Percentiles rank a stretch among this genome's conserved stretches.
phyloP scores from a whole-genome alignment of 2,797 vertebrate genomes.

The Tenualosa thibaudeaui region DNA sequence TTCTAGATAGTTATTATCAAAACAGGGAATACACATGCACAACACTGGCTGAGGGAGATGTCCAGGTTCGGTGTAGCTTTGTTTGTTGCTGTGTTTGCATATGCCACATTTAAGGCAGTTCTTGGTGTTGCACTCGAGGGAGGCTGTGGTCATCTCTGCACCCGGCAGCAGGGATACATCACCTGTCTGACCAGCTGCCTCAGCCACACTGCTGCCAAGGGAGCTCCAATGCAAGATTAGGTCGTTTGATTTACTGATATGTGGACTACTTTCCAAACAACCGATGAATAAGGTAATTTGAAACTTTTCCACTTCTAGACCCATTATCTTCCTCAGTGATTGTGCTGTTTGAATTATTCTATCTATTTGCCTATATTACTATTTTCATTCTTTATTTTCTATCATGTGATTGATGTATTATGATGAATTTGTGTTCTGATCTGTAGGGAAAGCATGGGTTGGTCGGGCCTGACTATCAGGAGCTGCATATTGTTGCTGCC shows the following conservation, averaged over 20 bases:
- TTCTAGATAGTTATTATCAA: not conserved
- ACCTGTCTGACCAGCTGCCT: not conserved
- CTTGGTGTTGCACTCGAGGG: not conserved
- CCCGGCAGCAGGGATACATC: not conserved
- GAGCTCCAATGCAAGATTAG: not conserved
- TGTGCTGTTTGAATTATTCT: not conserved
- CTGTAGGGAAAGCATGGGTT: not conserved
- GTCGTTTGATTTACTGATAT: not conserved
- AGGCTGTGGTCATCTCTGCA: not conserved
- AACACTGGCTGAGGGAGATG: not conserved
- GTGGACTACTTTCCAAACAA: not conserved
- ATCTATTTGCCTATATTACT: too few relatives aligned
- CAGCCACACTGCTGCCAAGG: not conserved
- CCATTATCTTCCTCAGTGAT: not conserved
- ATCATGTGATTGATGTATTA: not conserved
- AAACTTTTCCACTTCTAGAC: not conserved
- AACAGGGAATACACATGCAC: not conserved
- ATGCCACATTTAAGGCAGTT: not conserved
- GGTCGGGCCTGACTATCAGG: not conserved
- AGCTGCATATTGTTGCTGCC: conserved; percentile 32
- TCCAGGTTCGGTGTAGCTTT: not conserved
- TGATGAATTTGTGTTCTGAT: not conserved
- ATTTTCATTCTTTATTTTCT: too few relatives aligned
- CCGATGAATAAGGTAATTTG: not conserved
- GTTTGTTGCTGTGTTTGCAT: not conserved